Base-by-base conservation (phyloP, 2,888 invertebrate genomes). In the Pharmacophagus antenor region DNA sequence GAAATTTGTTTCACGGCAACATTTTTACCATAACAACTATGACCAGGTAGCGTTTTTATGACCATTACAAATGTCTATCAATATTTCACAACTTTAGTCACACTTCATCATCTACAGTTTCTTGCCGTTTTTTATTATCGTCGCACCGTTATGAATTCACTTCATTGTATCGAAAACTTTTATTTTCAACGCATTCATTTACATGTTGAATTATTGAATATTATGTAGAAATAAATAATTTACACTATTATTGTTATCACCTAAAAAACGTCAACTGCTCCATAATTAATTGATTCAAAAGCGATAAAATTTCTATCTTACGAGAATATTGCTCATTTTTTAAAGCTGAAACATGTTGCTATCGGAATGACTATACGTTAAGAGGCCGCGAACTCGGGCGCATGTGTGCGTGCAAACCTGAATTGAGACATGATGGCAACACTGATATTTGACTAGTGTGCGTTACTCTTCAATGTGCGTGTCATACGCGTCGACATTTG, bases 381-480 rank as follows among this genome's bases (percentile, higher is more conserved):
- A 77, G 77, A 79, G 77, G 79, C 77, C 80, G 74, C 78, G 69
- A 70, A 76, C 73, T 62, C 71, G 72, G 65, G 64, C 69, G 62
- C 42, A 53, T 69, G 70, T 71, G 72, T 72, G 72, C 63, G 68
- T 64, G 65, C 56, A 69, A 72, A 73, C 71, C 67, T 65, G 73
- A 76, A 74, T 74, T 71, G 70, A 76, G 68, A 69, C 67, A 65
- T 57, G 31, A 48, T 49, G 50, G 52, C 50, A 47, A 62, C 61
- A 54, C 37, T 59, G 23, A 48, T 21, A 0, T 47, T 56, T 61
- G 55, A 48, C 62, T 60, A 50, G 58, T 62, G 61, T 65, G 57
- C 56, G 27, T 65, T 17, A 31, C 20, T 62, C 41, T 52, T 67
- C 66, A 65, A 58, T 58, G 70, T 70, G 71, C 68, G 70, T 70